Base-by-base conservation (phyloP, 2,113 vertebrate genomes). In the Scortum barcoo region DNA sequence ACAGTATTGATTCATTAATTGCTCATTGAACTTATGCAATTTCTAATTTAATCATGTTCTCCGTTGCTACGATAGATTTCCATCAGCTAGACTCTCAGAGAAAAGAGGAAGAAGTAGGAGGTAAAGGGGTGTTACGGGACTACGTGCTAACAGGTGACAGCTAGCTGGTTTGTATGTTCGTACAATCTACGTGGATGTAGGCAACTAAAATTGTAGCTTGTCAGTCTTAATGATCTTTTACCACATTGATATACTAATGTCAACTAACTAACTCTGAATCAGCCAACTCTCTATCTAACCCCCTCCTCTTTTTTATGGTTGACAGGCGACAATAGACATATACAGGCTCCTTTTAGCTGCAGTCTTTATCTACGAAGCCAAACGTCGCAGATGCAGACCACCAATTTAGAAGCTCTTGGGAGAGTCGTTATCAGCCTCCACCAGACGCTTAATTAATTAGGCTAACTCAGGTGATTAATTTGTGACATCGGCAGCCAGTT, bases 401-500 rank as follows among this genome's bases (percentile, higher is more conserved):
- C 83, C 86, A 89, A 82, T 92, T 92, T 88, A 72, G 74, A 67
- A 51, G 57, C 91, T 82, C 81, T 84, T 79, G 77, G 83, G 79
- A 86, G 80, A 79, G 73, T 68, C 13, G 76, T 91, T 92, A 91
- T 92, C 89, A 81, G 85, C 61, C 69, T 79, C 88, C 82, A 84
- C 83, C 87, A 91, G 89, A 89, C 79, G 81, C 67, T 75, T 90
- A 90, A 91, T 94, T 93, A 93, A 94, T 94, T 93, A 92, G 14
- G 56, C 80, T 78, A 84, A 91, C 88, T 90, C 79, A 46, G 84
- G 78, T 89, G 86, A 93, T 93, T 93, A 80, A 92, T 92, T 93
- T 88, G 88, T 86, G 90, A 92, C 85, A 88, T 81, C 17, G 78
- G 84, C 89, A 90, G 84, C 75, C 80, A 62, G 73, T 88, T 92